Conservation (phyloP, 2,797 vertebrate species). For the Huso huso region DNA sequence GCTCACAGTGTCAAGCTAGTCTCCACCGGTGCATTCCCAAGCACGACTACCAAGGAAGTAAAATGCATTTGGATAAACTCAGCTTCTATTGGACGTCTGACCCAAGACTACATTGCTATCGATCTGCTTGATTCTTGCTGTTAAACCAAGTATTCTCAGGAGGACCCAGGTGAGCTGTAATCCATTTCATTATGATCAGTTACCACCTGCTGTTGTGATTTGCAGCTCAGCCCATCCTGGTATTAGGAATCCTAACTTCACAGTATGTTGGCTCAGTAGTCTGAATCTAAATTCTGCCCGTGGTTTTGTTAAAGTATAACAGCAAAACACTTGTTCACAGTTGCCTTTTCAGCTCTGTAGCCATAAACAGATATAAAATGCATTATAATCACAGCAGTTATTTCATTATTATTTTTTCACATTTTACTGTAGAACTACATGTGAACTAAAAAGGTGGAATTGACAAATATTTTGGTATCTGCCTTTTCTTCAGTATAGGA, state of each 20-base stretch:
- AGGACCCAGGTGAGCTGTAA: slow-evolving; percentile 23
- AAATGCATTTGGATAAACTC: slow-evolving; percentile 36
- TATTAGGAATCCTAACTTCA: neutral
- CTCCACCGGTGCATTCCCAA: slow-evolving; percentile 28
- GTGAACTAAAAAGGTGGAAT: too few relatives aligned
- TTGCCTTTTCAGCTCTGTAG: too few relatives aligned
- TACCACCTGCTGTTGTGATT: slow-evolving; percentile 21
- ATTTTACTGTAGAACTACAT: too few relatives aligned
- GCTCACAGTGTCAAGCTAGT: slow-evolving; percentile 13
- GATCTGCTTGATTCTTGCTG: slow-evolving; percentile 43
- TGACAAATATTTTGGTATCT: too few relatives aligned
- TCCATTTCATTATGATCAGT: slow-evolving; percentile 27
- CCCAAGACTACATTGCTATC: slow-evolving; percentile 44
- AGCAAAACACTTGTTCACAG: too few relatives aligned
- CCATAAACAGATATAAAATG: too few relatives aligned
- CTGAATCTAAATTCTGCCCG: too few relatives aligned
- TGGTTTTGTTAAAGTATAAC: too few relatives aligned
- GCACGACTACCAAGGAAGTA: slow-evolving; percentile 27
- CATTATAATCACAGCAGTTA: too few relatives aligned
- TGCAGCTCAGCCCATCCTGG: neutral
- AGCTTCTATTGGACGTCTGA: slow-evolving; percentile 50
- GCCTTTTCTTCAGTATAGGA: neutral
- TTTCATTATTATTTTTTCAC: too few relatives aligned
- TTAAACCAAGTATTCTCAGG: slow-evolving; percentile 37
- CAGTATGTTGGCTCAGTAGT: too few relatives aligned